phyloP scores from a whole-genome alignment of 2,113 vertebrate genomes.

The Phalacrocorax pelagicus region DNA sequence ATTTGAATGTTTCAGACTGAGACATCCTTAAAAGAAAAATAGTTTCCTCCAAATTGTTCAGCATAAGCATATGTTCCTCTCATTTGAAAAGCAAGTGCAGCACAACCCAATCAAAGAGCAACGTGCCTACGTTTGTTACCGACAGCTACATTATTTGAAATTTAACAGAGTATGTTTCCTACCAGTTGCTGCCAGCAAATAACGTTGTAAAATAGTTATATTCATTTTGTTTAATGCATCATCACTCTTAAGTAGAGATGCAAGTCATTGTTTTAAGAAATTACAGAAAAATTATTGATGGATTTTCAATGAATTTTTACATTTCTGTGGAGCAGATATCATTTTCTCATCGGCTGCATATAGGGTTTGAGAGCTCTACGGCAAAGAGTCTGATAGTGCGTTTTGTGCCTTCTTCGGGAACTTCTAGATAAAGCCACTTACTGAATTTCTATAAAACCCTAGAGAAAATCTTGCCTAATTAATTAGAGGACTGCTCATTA shows the following conservation, averaged over 20 bases:
- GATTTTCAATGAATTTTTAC: neutral
- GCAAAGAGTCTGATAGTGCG: neutral
- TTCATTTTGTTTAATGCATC: neutral
- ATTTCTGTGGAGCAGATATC: neutral
- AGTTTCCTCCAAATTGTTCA: conserved; percentile 26
- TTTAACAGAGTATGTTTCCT: neutral
- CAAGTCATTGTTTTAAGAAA: neutral
- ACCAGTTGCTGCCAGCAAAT: neutral
- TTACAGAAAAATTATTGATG: neutral
- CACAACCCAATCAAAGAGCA: conserved; percentile 9
- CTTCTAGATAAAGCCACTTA: neutral
- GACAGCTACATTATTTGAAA: neutral
- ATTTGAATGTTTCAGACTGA: neutral
- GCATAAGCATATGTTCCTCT: conserved; percentile 10
- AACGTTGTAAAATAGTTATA: neutral
- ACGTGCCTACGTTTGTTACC: neutral
- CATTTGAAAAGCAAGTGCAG: neutral
- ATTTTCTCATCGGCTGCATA: neutral
- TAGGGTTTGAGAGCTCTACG: neutral
- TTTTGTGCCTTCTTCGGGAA: neutral
- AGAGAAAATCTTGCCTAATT: neutral
- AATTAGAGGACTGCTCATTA: neutral
- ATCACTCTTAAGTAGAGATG: neutral
- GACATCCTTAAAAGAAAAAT: conserved; percentile 41
- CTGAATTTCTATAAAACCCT: neutral